Conservation (phyloP, 2,888 invertebrate genomes). For the Antheraea assamensis region DNA sequence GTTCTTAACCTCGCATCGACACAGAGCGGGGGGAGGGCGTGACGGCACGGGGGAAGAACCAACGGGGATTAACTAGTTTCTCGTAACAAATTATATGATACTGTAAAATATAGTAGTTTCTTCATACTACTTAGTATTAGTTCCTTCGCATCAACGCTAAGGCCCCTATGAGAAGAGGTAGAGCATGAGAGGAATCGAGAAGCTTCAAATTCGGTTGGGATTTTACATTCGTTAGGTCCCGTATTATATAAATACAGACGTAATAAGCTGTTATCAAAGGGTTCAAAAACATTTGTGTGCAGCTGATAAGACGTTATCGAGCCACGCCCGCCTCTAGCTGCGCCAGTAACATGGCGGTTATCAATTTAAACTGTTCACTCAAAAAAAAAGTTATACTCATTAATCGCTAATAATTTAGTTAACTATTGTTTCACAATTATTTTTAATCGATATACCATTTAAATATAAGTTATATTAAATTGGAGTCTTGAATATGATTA, state of each 20-base stretch:
- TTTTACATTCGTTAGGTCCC: not conserved
- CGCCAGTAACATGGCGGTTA: slow-evolving; percentile 3
- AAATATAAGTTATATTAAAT: not conserved
- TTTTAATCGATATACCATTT: not conserved
- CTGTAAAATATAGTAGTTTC: too few species aligned
- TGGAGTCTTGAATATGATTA: not conserved
- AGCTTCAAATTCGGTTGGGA: not conserved
- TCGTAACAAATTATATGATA: not conserved
- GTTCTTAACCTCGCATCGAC: not conserved
- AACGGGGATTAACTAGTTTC: not conserved
- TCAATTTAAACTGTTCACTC: slow-evolving; percentile 7
- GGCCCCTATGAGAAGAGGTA: too few species aligned
- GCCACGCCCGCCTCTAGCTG: slow-evolving; percentile 7
- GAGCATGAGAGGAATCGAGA: not conserved
- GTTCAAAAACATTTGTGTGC: not conserved
- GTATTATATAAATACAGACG: not conserved
- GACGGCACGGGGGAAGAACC: not conserved
- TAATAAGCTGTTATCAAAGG: not conserved
- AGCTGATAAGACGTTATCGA: slow-evolving; percentile 18
- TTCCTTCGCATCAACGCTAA: not conserved
- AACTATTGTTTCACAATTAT: not conserved
- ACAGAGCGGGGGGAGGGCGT: not conserved
- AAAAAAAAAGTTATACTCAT: not conserved
- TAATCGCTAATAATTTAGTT: not conserved
- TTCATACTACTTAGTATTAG: not conserved